Base-by-base conservation (phyloP, 2,113 vertebrate genomes). In the Sinocyclocheilus anophthalmus region DNA sequence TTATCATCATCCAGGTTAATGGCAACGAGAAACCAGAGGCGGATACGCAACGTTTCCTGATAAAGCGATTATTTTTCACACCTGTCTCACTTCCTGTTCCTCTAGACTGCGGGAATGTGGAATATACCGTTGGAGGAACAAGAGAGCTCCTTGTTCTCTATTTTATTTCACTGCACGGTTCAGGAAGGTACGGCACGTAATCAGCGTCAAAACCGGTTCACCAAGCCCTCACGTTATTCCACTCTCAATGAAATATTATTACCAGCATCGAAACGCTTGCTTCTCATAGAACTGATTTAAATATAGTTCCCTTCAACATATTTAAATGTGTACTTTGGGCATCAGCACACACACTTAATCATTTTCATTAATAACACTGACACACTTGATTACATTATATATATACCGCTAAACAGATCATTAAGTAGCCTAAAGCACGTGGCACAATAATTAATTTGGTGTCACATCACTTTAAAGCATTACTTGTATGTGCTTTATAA, bases 1-100 rank as follows among this genome's bases (percentile, higher is more conserved):
- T 26, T 22, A 81, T 67, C 39, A 67, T 67, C 50, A 67, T 50
- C 61, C 42, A 48, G 39, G 61, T 81, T 42, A 20, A 16, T 50
- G 61, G 79, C 39, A 55, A 83, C 12, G 14, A 61, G 87, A 81
- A 78, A 83, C 50, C 6, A 55, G 12, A 26, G 26, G 14, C 67
- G n/a, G 53, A 16, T n/a, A 85, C 85, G 2, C 33, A 81, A 26
- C 14, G 30, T 63, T 88, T 85, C 61, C 88, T 61, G 53, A n/a
- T 73, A 53, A 65, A 26, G 20, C 0, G 39, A 48, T 67, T 50
- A 20, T 45, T 81, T 81, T 79, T 81, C 50, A 13, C 22, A n/a
- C 33, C 69, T 12, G 72, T 82, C 24, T 84, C 67, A 86, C 59
- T 86, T 88, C 85, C 82, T 84, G 73, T 83, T 85, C 53, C 37